Percentiles rank a stretch among this genome's conserved stretches.
These are phyloP conservation scores for Galerucella calmariensis DNA, from an alignment of 2,888 invertebrate genomes.

Conservation along the genomic window DNA sequence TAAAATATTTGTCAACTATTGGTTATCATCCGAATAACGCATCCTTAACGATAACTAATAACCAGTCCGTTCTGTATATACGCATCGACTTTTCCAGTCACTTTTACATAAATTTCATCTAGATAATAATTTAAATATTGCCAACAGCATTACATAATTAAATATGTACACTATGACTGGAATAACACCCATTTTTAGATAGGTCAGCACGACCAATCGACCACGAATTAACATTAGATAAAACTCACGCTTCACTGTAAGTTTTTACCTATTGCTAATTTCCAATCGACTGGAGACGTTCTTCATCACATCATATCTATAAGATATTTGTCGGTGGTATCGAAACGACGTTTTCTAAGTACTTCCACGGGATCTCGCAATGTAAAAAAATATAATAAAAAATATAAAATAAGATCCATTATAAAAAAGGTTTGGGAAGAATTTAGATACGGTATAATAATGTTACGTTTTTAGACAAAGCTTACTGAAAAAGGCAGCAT, in stretches of 20 bases:
- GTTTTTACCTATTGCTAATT: neutral
- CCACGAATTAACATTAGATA: constrained; percentile 4
- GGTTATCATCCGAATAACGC: neutral
- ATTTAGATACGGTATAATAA: neutral
- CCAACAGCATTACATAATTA: constrained; percentile 59
- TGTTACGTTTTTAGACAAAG: neutral
- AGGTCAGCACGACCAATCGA: constrained; percentile 22
- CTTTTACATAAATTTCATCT: constrained; percentile 55
- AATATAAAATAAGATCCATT: constrained; percentile 32
- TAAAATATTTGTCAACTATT: neutral
- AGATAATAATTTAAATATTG: constrained; percentile 61
- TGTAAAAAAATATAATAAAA: constrained; percentile 36
- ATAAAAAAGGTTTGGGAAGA: constrained; percentile 15
- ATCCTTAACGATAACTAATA: constrained; percentile 34
- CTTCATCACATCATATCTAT: constrained; percentile 55
- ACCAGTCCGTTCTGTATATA: constrained; percentile 55
- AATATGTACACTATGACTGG: constrained; percentile 62
- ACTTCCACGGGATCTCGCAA: constrained; percentile 25
- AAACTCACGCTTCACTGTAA: neutral
- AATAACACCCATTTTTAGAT: constrained; percentile 60
- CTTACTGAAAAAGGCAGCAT: neutral
- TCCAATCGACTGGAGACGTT: constrained; percentile 12
- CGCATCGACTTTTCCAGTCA: constrained; percentile 60
- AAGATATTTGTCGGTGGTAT: constrained; percentile 30
- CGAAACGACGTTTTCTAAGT: neutral